phyloP scores from a whole-genome alignment of 2,797 vertebrate species.

The Argya squamiceps region DNA sequence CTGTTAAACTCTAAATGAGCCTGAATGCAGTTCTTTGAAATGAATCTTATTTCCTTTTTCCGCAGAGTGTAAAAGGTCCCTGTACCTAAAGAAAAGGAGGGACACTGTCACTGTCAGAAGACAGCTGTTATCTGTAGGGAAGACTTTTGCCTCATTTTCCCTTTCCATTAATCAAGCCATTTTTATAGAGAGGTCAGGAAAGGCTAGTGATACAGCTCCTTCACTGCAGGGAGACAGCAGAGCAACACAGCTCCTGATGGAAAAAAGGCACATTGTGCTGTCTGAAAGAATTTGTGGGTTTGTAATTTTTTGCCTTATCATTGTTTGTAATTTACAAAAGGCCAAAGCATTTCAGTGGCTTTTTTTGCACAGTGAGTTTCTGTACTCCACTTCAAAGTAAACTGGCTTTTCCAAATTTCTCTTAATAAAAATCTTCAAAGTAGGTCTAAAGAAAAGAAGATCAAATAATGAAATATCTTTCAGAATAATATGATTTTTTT shows the following conservation, averaged over 20 bases:
- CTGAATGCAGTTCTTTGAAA: conserved; percentile 33
- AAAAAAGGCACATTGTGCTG: background rate
- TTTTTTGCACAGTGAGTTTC: background rate
- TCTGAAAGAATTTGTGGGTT: background rate
- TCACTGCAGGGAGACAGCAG: background rate
- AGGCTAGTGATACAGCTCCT: background rate
- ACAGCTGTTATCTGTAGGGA: background rate
- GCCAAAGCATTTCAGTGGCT: background rate
- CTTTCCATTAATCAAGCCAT: background rate
- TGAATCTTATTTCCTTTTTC: background rate
- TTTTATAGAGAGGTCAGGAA: background rate
- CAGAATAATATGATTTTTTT: background rate
- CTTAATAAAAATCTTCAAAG: conserved; percentile 5
- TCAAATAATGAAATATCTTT: background rate
- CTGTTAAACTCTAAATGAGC: conserved; percentile 45
- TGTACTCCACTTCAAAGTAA: background rate
- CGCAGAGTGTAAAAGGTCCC: background rate
- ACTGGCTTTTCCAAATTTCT: background rate
- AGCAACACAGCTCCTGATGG: background rate
- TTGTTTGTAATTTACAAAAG: background rate
- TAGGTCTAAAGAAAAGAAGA: background rate
- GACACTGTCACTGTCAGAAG: background rate
- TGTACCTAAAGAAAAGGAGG: conserved; percentile 2
- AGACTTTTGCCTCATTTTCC: background rate
- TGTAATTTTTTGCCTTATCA: background rate